Conservation (phyloP, 1,140 invertebrate genomes). For the Druon quercuslanigerum region DNA sequence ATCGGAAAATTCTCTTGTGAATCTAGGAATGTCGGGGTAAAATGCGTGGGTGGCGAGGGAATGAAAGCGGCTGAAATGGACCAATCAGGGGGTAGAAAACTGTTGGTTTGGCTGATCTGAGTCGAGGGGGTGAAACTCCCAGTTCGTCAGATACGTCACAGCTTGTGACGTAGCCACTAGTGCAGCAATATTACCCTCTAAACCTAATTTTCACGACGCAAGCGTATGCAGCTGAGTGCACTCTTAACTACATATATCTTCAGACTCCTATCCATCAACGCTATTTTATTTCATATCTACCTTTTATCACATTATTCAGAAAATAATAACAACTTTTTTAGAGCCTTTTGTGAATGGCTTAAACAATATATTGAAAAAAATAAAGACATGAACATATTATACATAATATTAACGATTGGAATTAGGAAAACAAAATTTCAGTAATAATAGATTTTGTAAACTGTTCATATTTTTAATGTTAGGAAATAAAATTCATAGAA, state of each 20-base stretch:
- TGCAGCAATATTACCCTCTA: constrained; percentile 21
- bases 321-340: too few species aligned
- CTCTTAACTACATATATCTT: not conserved
- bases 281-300: too few species aligned
- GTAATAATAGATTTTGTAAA: too few species aligned
- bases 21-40: not conserved
- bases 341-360: too few species aligned
- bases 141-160: constrained; percentile 27
- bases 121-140: constrained; percentile 5
- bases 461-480: too few species aligned
- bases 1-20: not conserved
- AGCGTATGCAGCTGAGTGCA: not conserved
- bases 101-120: constrained; percentile 17
- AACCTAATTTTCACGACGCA: constrained; percentile 25
- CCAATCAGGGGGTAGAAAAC: constrained; percentile 16
- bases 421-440: too few species aligned
- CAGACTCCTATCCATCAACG: too few species aligned
- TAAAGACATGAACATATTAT: too few species aligned
- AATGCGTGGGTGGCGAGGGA: constrained; percentile 5
- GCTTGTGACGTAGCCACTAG: constrained; percentile 19
- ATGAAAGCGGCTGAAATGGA: not conserved
- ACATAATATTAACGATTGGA: too few species aligned
- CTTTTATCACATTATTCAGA: too few species aligned
- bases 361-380: too few species aligned
- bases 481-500: too few species aligned